Conservation (phyloP, 2,888 invertebrate genomes). For the Synanthedon myopaeformis region DNA sequence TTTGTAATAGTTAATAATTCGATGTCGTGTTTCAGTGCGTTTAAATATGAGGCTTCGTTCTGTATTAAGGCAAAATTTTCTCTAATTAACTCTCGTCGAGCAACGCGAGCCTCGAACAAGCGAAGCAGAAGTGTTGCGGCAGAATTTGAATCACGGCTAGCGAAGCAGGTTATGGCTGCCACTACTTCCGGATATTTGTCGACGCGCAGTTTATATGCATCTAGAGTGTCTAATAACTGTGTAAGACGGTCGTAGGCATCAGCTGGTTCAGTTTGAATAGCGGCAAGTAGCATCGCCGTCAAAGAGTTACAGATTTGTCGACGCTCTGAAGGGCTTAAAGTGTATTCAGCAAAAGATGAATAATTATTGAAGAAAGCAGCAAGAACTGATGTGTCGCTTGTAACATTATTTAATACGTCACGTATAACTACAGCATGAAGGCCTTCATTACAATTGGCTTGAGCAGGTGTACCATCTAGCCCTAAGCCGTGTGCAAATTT, state of each 20-base stretch:
- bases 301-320: not conserved
- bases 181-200: constrained; percentile 16
- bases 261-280: constrained; percentile 7
- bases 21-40: constrained; percentile 29
- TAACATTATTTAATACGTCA: not conserved
- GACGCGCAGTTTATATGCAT: constrained; percentile 19
- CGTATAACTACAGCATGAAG: constrained; percentile 3
- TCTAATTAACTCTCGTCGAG: constrained; percentile 26
- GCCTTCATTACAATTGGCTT: constrained; percentile 3
- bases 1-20: not conserved
- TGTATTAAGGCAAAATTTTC: constrained; percentile 25
- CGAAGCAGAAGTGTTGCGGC: constrained; percentile 17
- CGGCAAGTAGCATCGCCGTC: not conserved
- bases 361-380: not conserved
- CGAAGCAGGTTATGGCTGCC: constrained; percentile 15
- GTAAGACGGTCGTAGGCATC: constrained; percentile 9
- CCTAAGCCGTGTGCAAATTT: constrained; percentile 4
- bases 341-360: not conserved
- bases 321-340: not conserved
- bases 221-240: constrained; percentile 22
- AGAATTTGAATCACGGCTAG: constrained; percentile 12
- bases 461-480: constrained; percentile 3
- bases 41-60: constrained; percentile 32
- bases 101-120: constrained; percentile 24
- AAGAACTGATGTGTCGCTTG: not conserved